phyloP scores from a whole-genome alignment of 2,113 vertebrate genomes.

The Papio anubis region DNA sequence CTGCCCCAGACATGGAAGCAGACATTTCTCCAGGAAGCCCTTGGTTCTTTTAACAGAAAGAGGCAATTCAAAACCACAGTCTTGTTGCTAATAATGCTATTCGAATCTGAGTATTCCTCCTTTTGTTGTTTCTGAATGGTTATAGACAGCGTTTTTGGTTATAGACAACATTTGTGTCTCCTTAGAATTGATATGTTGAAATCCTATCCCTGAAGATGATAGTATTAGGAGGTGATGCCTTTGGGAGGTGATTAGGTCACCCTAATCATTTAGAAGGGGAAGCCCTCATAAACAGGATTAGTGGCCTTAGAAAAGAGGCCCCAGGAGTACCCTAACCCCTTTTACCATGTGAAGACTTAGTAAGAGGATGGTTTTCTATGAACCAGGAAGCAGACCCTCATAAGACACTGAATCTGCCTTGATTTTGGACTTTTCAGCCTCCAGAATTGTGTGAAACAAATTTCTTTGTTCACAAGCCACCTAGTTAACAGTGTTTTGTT shows the following conservation, averaged over 20 bases:
- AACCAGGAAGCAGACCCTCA: neutral
- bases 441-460: neutral
- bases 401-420: neutral
- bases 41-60: neutral
- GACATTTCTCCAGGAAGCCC: neutral
- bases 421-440: neutral
- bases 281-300: neutral
- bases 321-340: neutral
- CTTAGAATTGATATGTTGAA: neutral
- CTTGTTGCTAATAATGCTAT: slow-evolving; percentile 8
- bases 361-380: neutral
- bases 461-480: neutral
- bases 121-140: neutral
- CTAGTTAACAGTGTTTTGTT: neutral
- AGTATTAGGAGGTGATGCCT: neutral
- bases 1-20: neutral
- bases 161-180: neutral
- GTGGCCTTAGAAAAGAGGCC: neutral
- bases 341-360: neutral
- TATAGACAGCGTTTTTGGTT: too few species aligned
- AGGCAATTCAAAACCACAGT: neutral
- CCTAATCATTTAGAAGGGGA: neutral
- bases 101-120: neutral
- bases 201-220: neutral
- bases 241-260: neutral